These are phyloP conservation scores for Urophycis tenuis DNA, from an alignment of 2,797 vertebrate species.

Conservation along the genomic window DNA sequence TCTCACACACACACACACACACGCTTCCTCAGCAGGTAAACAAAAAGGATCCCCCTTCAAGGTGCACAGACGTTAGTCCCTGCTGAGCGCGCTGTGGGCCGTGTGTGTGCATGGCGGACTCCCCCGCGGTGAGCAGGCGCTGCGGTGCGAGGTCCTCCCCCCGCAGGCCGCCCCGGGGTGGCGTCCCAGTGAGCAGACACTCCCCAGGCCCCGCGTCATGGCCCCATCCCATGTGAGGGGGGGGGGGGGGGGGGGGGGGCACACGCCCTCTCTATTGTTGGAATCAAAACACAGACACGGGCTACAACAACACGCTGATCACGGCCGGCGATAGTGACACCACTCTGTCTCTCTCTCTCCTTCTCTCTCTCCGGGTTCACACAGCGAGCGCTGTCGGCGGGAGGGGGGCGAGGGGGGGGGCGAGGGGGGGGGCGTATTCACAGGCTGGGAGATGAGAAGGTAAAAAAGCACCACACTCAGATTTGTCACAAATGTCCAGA, in stretches of 20 bases:
- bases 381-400: constrained; percentile 12
- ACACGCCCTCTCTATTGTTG: constrained; percentile 63
- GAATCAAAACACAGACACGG: constrained; percentile 74
- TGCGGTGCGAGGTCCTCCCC: background rate
- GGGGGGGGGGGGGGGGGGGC: no score
- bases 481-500: background rate
- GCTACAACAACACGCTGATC: constrained; percentile 65
- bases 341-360: constrained; percentile 58
- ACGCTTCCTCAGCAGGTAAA: constrained; percentile 57
- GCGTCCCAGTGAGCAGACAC: constrained; percentile 1
- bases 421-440: constrained; percentile 37
- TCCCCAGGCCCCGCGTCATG: constrained; percentile 25
- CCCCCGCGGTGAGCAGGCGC: no score
- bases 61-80: constrained; percentile 41
- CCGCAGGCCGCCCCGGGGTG: background rate
- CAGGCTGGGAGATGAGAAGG: constrained; percentile 26
- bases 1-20: no score
- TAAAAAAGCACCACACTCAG: background rate
- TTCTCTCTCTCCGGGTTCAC: constrained; percentile 42
- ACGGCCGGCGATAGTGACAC: constrained; percentile 62
- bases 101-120: no score
- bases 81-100: no score
- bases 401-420: constrained; percentile 4
- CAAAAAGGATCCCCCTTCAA: constrained; percentile 30
- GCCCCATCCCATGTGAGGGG: constrained; percentile 40